Evolutionary conservation across 2,113 vertebrate genomes (phyloP).

Genomic region (Heterocephalus glaber): DNA sequence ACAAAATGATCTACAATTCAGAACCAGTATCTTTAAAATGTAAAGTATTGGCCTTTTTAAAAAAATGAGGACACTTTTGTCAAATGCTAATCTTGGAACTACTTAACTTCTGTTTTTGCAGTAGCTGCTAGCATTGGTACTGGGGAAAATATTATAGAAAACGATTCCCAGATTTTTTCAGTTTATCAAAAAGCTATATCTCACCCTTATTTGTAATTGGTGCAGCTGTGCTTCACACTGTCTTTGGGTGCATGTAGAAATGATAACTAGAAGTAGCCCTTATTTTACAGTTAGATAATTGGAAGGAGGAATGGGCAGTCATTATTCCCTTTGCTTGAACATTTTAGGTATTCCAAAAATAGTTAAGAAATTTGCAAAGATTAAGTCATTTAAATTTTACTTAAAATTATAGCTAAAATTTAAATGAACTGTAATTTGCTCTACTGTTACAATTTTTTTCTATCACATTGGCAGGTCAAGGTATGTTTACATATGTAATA

Average conservation of each 20-base stretch:
- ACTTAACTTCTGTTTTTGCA: conserved; percentile 65
- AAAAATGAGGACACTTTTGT: conserved; percentile 72
- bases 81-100: conserved; percentile 76
- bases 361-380: conserved; percentile 8
- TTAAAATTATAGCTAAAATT: conserved; percentile 49
- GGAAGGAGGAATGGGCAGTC: not conserved
- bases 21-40: conserved; percentile 49
- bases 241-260: not conserved
- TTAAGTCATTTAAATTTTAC: conserved; percentile 52
- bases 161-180: conserved; percentile 38
- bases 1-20: conserved; percentile 62
- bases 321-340: conserved; percentile 16
- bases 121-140: conserved; percentile 19
- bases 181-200: conserved; percentile 22
- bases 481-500: not conserved
- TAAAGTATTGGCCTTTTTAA: conserved; percentile 66
- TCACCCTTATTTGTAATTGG: not conserved
- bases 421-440: conserved; percentile 8
- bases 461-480: not conserved
- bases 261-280: not conserved
- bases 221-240: conserved; percentile 5
- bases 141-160: not conserved
- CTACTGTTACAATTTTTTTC: conserved; percentile 21
- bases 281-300: conserved; percentile 53
- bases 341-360: conserved; percentile 32